A percentile compares a stretch with the other conserved stretches of the same genome.
phyloP scores from a whole-genome alignment of 2,113 vertebrate species.

The Nothocercus julius region DNA sequence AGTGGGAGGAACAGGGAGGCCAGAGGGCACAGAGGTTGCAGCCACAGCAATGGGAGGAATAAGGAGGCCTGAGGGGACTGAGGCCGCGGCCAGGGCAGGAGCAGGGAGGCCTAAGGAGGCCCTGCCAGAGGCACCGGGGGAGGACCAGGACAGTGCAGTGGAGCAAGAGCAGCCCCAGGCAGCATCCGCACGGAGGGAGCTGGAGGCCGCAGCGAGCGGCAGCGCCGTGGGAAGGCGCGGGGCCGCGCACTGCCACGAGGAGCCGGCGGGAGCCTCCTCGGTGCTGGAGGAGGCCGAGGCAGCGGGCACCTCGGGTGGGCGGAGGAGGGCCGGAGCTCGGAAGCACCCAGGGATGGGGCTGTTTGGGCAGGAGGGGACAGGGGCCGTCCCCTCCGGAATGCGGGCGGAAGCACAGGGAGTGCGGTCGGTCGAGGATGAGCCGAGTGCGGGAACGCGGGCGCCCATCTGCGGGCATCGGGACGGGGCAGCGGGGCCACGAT shows the following conservation, averaged over 20 bases:
- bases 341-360: not conserved
- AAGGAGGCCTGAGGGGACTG: not conserved
- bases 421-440: fast-evolving
- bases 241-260: not conserved
- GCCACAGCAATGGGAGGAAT: too few relatives aligned
- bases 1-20: too few relatives aligned
- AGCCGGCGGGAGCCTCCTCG: not conserved
- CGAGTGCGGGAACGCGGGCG: not conserved
- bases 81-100: not conserved
- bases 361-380: not conserved
- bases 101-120: not conserved
- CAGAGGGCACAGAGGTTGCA: too few relatives aligned
- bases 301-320: not conserved
- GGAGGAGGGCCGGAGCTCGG: not conserved
- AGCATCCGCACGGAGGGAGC: not conserved
- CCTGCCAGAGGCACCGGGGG: not conserved
- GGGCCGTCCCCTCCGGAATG: not conserved
- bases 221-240: not conserved
- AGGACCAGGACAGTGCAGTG: not conserved
- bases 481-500: fast-evolving
- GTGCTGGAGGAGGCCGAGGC: not conserved
- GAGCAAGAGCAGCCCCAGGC: not conserved
- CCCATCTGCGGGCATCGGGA: fast-evolving
- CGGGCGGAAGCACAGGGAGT: not conserved
- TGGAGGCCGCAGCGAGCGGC: not conserved